These are phyloP conservation scores for Tenthredo notha DNA, from an alignment of 2,888 invertebrate genomes.

Conservation along the genomic window DNA sequence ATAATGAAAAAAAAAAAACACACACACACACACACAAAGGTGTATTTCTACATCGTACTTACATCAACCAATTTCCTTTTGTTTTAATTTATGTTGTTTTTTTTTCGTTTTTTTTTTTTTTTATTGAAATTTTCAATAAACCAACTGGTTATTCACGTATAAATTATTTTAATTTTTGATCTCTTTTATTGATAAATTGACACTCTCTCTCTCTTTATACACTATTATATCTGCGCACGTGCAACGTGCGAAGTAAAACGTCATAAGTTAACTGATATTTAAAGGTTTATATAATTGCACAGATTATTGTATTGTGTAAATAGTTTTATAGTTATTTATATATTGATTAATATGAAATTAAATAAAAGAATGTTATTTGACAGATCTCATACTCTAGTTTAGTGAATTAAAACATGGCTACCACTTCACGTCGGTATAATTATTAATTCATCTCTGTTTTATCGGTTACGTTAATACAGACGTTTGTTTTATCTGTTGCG, in stretches of 20 bases:
- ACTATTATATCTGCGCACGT: conserved; percentile 13
- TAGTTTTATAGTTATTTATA: not conserved
- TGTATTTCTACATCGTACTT: not conserved
- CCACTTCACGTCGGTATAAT: not conserved
- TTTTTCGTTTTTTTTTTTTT: not conserved
- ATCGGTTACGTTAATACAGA: not conserved
- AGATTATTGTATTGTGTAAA: not conserved
- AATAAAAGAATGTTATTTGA: not conserved
- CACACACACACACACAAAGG: not conserved
- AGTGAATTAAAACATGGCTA: not conserved
- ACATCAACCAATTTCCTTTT: conserved; percentile 1
- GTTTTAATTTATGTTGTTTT: too few relatives aligned
- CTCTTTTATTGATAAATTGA: not conserved
- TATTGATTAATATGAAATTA: not conserved
- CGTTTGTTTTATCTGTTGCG: not conserved
- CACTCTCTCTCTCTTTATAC: not conserved
- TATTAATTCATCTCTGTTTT: not conserved
- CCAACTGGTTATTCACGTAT: not conserved
- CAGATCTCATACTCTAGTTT: not conserved
- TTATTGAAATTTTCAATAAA: not conserved
- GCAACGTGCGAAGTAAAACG: not conserved
- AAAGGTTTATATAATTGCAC: not conserved
- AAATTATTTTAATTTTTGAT: not conserved
- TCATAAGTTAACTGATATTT: not conserved
- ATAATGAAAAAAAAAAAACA: not conserved